These are phyloP conservation scores for Melangyna quadrimaculata DNA, from an alignment of 2,888 invertebrate species.

Conservation along the genomic window DNA sequence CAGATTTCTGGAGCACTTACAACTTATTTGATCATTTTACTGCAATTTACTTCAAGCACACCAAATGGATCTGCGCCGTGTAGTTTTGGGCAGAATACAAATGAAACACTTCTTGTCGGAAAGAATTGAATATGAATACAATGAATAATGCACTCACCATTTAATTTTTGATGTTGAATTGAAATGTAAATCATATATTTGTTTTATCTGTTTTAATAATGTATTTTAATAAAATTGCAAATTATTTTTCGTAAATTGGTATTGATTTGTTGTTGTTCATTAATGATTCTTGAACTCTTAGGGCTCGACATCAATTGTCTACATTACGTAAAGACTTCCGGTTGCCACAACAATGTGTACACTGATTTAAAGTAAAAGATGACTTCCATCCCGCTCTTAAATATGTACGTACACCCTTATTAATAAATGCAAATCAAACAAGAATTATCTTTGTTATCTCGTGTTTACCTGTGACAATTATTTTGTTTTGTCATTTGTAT, in stretches of 20 bases:
- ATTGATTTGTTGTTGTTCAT: too few relatives aligned
- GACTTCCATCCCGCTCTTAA: too few relatives aligned
- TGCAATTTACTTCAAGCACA: slow-evolving; percentile 79
- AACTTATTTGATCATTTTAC: slow-evolving; percentile 80
- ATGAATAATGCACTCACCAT: not conserved
- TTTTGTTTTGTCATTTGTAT: too few relatives aligned
- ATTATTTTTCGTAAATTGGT: not conserved
- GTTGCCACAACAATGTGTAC: too few relatives aligned
- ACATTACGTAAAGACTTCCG: too few relatives aligned
- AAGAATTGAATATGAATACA: not conserved
- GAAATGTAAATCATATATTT: not conserved
- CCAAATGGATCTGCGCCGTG: slow-evolving; percentile 37
- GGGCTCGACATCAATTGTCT: too few relatives aligned
- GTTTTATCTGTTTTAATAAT: not conserved
- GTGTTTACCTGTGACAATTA: too few relatives aligned
- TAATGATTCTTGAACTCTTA: too few relatives aligned
- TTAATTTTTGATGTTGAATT: not conserved
- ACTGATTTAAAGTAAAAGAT: too few relatives aligned
- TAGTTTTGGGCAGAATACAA: slow-evolving; percentile 11
- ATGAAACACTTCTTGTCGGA: slow-evolving; percentile 11
- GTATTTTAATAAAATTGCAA: not conserved
- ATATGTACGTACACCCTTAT: too few relatives aligned
- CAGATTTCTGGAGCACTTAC: slow-evolving; percentile 81
- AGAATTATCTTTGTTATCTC: too few relatives aligned
- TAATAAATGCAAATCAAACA: too few relatives aligned